phyloP scores from a whole-genome alignment of 2,113 vertebrate genomes.

The Seriola dumerili region DNA sequence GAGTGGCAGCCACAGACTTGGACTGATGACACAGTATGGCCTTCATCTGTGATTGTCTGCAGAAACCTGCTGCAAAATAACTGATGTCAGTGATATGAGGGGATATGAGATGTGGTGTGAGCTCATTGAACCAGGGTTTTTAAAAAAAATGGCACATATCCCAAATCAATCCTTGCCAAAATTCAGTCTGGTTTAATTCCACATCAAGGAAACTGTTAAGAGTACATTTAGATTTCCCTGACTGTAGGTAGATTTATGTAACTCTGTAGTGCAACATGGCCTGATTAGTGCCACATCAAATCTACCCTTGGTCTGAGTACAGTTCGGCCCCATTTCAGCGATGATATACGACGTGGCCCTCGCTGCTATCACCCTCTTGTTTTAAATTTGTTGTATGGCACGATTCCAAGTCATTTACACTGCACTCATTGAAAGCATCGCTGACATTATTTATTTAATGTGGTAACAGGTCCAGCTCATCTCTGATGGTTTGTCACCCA shows the following conservation, averaged over 20 bases:
- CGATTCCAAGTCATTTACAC: constrained; percentile 60
- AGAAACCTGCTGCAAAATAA: constrained; percentile 11
- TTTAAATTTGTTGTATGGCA: constrained; percentile 57
- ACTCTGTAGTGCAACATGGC: constrained; percentile 15
- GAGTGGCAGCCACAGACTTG: constrained; percentile 57
- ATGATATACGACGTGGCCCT: constrained; percentile 6
- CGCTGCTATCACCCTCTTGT: constrained; percentile 35
- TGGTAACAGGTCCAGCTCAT: constrained; percentile 36
- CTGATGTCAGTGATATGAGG: background rate
- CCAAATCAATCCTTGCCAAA: constrained; percentile 9
- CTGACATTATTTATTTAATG: constrained; percentile 61
- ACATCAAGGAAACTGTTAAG: constrained; percentile 32
- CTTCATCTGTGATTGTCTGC: constrained; percentile 30
- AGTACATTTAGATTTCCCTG: constrained; percentile 52
- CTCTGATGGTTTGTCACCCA: constrained; percentile 38
- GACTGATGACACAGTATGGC: constrained; percentile 30
- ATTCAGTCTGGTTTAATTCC: constrained; percentile 42
- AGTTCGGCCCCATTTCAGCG: constrained; percentile 40
- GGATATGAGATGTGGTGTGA: background rate
- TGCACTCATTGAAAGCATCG: constrained; percentile 55
- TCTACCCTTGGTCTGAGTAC: constrained; percentile 18
- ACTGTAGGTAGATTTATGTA: constrained; percentile 31
- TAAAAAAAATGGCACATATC: constrained; percentile 10
- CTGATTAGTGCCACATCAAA: constrained; percentile 45
- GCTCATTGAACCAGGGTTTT: background rate